Conservation (phyloP, 2,113 vertebrate species). For the Myiopsitta monachus region DNA sequence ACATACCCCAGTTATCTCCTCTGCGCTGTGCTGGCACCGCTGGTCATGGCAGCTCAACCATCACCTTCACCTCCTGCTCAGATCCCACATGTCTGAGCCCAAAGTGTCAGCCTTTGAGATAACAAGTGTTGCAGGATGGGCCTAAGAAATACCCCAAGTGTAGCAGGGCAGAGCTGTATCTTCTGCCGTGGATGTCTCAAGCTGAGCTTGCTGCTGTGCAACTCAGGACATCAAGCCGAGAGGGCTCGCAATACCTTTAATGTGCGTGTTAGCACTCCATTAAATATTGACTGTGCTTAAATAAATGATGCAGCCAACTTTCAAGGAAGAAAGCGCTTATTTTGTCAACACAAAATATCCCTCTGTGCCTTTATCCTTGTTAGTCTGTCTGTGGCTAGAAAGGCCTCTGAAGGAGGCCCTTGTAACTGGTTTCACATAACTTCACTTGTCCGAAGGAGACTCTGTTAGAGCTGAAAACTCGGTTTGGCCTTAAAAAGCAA, state of each 20-base stretch:
- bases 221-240: background rate
- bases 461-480: background rate
- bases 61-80: background rate
- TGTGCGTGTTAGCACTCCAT: constrained; percentile 38
- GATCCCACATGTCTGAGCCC: background rate
- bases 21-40: rapidly evolving
- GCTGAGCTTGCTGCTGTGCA: background rate
- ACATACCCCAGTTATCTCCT: rapidly evolving
- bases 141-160: background rate
- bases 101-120: background rate
- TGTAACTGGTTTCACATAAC: background rate
- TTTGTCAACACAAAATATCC: constrained; percentile 45
- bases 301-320: constrained; percentile 56
- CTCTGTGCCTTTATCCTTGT: constrained; percentile 2
- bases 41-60: background rate
- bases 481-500: background rate
- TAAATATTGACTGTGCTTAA: constrained; percentile 65
- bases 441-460: background rate
- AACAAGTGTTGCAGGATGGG: background rate
- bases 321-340: constrained; percentile 58
- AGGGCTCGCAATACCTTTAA: constrained; percentile 13
- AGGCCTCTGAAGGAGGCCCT: constrained; percentile 15
- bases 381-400: background rate
- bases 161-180: background rate
- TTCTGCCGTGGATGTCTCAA: background rate